phyloP scores from a whole-genome alignment of 1,140 invertebrate genomes.

The Neuroterus valhalla region DNA sequence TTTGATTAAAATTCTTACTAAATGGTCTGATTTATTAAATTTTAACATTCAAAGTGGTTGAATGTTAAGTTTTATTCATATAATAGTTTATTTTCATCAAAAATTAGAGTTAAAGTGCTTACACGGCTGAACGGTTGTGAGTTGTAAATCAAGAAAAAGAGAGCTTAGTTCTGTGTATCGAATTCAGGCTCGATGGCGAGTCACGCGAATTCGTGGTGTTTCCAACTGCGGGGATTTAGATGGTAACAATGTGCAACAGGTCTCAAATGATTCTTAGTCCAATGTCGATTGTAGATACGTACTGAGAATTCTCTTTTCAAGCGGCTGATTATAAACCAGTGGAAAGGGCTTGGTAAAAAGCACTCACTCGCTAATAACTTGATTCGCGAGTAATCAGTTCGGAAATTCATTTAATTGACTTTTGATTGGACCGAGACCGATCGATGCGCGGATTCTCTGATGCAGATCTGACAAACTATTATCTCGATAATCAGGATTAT shows the following conservation, averaged over 20 bases:
- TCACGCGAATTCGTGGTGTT: no score
- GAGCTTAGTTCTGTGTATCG: no score
- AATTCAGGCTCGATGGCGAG: no score
- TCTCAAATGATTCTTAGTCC: slow-evolving; percentile 45
- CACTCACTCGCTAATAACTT: slow-evolving; percentile 56
- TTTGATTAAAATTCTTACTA: no score
- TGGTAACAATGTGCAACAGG: slow-evolving; percentile 51
- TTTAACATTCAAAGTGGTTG: no score
- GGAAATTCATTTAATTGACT: slow-evolving; percentile 64
- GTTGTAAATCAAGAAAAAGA: no score
- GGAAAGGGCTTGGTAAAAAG: slow-evolving; percentile 4
- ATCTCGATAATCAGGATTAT: slow-evolving; percentile 3
- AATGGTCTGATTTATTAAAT: no score
- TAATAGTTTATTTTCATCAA: no score
- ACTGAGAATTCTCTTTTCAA: slow-evolving; percentile 9
- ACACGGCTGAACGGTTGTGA: no score
- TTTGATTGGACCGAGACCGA: slow-evolving; percentile 56
- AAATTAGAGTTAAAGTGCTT: no score
- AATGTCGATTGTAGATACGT: slow-evolving; percentile 34
- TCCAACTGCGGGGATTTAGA: slow-evolving; percentile 14
- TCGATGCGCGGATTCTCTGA: slow-evolving; percentile 32
- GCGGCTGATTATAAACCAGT: slow-evolving; percentile 13
- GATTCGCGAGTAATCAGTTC: slow-evolving; percentile 60
- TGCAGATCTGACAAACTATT: slow-evolving; percentile 6
- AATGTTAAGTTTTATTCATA: no score